Evolutionary conservation across 2,113 vertebrate species (phyloP).

Genomic region (Acinonyx jubatus): DNA sequence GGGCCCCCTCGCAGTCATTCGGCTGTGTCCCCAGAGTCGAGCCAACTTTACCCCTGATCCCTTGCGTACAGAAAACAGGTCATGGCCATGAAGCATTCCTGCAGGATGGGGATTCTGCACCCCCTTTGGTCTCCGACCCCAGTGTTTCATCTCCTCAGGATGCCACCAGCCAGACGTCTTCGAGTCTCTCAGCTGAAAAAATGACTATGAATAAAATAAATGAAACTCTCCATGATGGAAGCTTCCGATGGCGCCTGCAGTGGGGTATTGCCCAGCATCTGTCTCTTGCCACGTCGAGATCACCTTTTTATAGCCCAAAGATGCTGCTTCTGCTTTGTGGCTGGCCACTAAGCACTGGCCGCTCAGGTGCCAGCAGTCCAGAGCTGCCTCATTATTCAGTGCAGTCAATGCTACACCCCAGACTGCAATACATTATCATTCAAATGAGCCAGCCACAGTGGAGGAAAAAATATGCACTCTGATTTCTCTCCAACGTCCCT

Average conservation of each 20-base stretch:
- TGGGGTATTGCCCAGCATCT: not conserved
- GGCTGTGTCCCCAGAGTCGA: not conserved
- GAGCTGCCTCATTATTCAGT: conserved; percentile 62
- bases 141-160: conserved; percentile 39
- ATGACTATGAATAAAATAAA: conserved; percentile 63
- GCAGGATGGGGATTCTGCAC: not conserved
- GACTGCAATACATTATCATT: conserved; percentile 67
- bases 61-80: not conserved
- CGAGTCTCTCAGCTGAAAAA: conserved; percentile 65
- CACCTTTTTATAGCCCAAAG: conserved; percentile 38
- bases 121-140: not conserved
- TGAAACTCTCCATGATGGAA: conserved; percentile 3
- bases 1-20: not conserved
- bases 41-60: not conserved
- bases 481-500: conserved; percentile 48
- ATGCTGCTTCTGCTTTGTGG: not conserved
- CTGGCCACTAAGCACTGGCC: not conserved
- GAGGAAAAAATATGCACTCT: conserved; percentile 57
- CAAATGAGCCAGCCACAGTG: conserved; percentile 67
- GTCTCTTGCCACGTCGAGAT: conserved; percentile 22
- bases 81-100: not conserved
- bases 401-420: not conserved
- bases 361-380: conserved; percentile 31
- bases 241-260: not conserved
- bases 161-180: conserved; percentile 9